Base-by-base conservation (phyloP, 2,888 invertebrate species). In the Pomacea canaliculata region DNA sequence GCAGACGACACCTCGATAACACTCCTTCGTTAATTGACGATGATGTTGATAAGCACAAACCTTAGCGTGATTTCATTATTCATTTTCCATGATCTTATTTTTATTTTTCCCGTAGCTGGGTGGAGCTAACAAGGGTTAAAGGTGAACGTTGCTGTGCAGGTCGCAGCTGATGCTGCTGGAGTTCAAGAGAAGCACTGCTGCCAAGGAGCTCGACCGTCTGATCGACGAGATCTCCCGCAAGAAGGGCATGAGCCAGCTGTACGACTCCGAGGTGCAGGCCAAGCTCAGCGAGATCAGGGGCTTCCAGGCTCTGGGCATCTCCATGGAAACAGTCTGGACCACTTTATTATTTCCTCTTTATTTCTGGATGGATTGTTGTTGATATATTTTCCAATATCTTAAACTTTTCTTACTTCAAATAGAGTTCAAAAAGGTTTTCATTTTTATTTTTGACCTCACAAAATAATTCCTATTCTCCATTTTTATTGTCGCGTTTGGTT, bases 141-240 rank as follows among this genome's bases (percentile, higher is more conserved):
- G 37, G 37, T 37, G 37, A 23, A 12, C 9, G 23, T 12, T 23
- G 7, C 63, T 63, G 62, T 72, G 10, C 80, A 89, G 89, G 77
- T 88, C 88, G 0, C 87, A 88, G 78, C 80, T 90, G 76, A 88
- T 89, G 88, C 78, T 89, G 77, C 81, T 88, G 9, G 90, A 90
- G 77, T 89, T 89, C 77, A 89, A 89, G 76, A 77, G 86, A 65
- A 87, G 89, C 70, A 89, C 85, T n/a, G 85, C 86, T 18, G 77
- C 80, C 66, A 88, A 87, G 74, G 89, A 90, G 63, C 81, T 89
- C 23, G 85, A 87, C 27, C 76, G 86, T 37, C 72, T 89, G 49
- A 82, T 82, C 13, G 83, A 85, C 37, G 89, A 89, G 70, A 68
- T 88, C 60, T 79, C 79, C 48, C 82, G 82, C 75, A 85, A 85